Evolutionary conservation across 2,888 invertebrate species (phyloP).

Genomic region (Amphiduros pacificus): DNA sequence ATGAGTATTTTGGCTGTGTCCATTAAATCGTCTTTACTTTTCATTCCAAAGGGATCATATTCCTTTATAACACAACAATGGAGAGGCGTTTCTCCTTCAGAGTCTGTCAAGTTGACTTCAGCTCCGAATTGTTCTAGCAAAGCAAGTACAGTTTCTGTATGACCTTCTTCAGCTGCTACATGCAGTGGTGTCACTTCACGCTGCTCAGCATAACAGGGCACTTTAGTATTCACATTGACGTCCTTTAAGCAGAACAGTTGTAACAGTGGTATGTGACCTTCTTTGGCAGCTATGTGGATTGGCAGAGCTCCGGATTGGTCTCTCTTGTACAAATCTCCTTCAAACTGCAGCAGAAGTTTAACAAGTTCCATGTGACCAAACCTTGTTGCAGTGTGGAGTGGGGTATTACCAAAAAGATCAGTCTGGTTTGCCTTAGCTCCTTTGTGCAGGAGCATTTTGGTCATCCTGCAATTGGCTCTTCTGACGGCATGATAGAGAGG

Average conservation of each 20-base stretch:
- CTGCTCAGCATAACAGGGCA: constrained; percentile 32
- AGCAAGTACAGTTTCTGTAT: constrained; percentile 26
- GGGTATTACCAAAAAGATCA: constrained; percentile 29
- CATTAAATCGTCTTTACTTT: constrained; percentile 34
- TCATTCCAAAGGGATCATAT: constrained; percentile 35
- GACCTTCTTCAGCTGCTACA: constrained; percentile 34
- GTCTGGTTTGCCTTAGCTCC: constrained; percentile 30
- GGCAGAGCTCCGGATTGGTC: constrained; percentile 34
- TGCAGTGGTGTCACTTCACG: constrained; percentile 33
- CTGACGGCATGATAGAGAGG: constrained; percentile 33
- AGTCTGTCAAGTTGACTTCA: constrained; percentile 30
- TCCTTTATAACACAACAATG: constrained; percentile 29
- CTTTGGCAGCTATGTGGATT: constrained; percentile 34
- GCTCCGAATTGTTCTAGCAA: constrained; percentile 29
- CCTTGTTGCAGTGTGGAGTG: constrained; percentile 33
- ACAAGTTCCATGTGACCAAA: constrained; percentile 34
- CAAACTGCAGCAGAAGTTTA: constrained; percentile 29
- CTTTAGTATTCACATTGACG: constrained; percentile 31
- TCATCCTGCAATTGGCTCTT: constrained; percentile 33
- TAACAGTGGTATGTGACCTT: constrained; percentile 31
- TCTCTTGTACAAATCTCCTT: constrained; percentile 32
- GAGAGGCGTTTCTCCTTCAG: constrained; percentile 28
- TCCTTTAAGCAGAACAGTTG: constrained; percentile 27
- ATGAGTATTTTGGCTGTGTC: constrained; percentile 29
- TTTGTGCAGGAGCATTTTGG: constrained; percentile 29